Percentiles rank a stretch among this genome's conserved stretches.
Conservation (phyloP, 2,797 vertebrate genomes). For the Hippocampus kuda region DNA sequence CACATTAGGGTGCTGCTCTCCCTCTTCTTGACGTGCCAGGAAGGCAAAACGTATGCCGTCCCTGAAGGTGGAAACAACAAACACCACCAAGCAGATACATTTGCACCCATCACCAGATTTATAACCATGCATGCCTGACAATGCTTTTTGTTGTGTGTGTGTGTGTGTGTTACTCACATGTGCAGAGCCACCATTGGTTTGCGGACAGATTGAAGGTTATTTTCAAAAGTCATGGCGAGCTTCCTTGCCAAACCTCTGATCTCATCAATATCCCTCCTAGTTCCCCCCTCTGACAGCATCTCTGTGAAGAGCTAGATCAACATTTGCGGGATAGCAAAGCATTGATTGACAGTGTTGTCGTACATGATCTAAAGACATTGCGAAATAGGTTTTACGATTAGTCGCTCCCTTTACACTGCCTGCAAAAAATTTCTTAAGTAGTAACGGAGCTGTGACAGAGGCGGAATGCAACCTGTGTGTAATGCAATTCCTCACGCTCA, state of each 20-base stretch:
- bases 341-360: neutral
- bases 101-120: neutral
- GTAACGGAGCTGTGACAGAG: neutral
- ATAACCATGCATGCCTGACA: neutral
- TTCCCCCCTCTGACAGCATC: conserved; percentile 52
- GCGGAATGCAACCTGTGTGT: neutral
- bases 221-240: conserved; percentile 76
- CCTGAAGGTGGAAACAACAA: conserved; percentile 49
- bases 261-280: conserved; percentile 57
- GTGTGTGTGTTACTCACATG: conserved; percentile 58
- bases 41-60: conserved; percentile 77
- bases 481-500: neutral
- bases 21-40: conserved; percentile 38
- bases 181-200: conserved; percentile 72
- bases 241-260: conserved; percentile 77
- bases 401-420: neutral
- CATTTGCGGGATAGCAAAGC: conserved; percentile 7
- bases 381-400: neutral
- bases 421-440: neutral
- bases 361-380: neutral
- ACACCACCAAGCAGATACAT: conserved; percentile 6
- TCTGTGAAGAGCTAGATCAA: conserved; percentile 66
- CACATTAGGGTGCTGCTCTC: conserved; percentile 60
- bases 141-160: neutral
- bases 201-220: conserved; percentile 70